Conservation (phyloP, 30 jellyfish, hydroid and myxozoan species). For the Catostylus mosaicus region DNA sequence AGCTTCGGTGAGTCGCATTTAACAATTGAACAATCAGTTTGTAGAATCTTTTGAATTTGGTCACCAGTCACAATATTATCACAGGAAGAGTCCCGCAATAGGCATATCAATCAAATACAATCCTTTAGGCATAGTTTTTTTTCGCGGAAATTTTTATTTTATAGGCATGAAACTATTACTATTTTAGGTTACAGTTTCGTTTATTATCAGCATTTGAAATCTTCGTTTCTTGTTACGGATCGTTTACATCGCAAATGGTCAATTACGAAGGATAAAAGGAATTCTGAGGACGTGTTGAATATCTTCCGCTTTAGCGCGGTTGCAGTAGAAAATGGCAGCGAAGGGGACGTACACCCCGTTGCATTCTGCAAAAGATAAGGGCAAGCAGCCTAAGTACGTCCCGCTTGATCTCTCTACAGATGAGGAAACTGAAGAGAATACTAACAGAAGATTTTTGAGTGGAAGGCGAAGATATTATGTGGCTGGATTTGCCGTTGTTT, state of each 20-base stretch:
- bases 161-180: too few species aligned
- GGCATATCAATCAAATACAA: background rate
- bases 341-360: constrained; percentile 56
- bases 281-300: background rate
- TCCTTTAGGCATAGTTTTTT: constrained; percentile 1
- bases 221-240: too few species aligned
- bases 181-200: too few species aligned
- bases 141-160: too few species aligned
- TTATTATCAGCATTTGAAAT: too few species aligned
- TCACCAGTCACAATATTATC: constrained; percentile 52
- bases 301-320: constrained; percentile 4
- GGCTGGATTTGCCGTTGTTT: constrained; percentile 67
- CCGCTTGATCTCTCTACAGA: constrained; percentile 45
- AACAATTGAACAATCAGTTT: constrained; percentile 55
- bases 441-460: constrained; percentile 16
- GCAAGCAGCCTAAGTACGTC: constrained; percentile 37
- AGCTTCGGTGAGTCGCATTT: constrained; percentile 59
- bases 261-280: too few species aligned
- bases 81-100: background rate
- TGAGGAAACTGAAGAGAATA: constrained; percentile 14
- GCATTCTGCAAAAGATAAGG: constrained; percentile 12
- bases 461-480: constrained; percentile 40
- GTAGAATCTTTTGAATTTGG: constrained; percentile 38
- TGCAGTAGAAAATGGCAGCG: constrained; percentile 27
- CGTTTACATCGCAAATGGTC: too few species aligned